Base-by-base conservation (phyloP, 64 coral and sea anemone species). In the Pocillopora damicornis region DNA sequence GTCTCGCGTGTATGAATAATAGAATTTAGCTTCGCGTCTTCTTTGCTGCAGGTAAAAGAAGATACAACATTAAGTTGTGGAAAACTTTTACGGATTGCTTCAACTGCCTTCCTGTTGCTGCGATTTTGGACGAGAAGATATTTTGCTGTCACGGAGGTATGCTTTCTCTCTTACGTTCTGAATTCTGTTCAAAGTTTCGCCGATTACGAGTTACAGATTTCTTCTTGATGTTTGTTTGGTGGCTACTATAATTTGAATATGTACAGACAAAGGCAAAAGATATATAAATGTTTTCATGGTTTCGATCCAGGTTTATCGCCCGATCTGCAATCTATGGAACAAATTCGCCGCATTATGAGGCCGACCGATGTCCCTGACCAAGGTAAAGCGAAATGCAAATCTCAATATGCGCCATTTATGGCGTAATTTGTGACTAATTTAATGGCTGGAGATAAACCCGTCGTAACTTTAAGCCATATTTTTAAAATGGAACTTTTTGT, bases 121-220 rank as follows among this genome's bases (percentile, higher is more conserved):
- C 97, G 18, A 99, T 99, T 59, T 80, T 99, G 22, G 97, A 99
- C 51, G 97, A 99, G 81, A 99, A 99, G 82, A 99, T 99, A 78
- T 99, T 99, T 66, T 99, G 97, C 83, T 99, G 97, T 83, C 97
- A 99, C 88, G 97, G 97, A 95, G 97, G 97, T 99, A 86, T 51
- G 42, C 7, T 51, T 7, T 51, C 42, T 7, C 3, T 51, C 42
- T 7, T 51, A 51, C 42, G 42, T 51, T 51, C 42, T 2, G 42
- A 51, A 51, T 51, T 51, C 7, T 7, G 42, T 51, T 51, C 42
- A 7, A 51, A 51, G 57, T 37, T 12, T 15, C 13, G 37, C 38
- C 25, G 22, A 58, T 42, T 1, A 22, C 13, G 9, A 85, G 17
- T 36, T 42, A 4, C 42, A n/a, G 22, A 79, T 13, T 79, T 13